Conservation (phyloP, 2,888 invertebrate genomes). For the Salticus scenicus region DNA sequence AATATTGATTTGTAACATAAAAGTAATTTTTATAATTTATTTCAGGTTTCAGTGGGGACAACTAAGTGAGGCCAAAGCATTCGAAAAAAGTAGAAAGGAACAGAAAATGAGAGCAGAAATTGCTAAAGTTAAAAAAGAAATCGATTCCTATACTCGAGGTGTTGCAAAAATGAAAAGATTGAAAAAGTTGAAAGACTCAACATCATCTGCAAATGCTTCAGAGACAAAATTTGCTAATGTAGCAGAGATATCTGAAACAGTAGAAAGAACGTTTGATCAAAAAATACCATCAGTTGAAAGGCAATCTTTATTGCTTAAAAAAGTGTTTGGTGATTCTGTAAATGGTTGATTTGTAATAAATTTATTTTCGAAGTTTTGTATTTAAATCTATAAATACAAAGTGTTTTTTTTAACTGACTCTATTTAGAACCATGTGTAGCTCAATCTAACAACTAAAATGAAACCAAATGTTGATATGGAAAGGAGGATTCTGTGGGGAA, state of each 20-base stretch:
- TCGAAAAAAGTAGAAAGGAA: constrained; percentile 91
- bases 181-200: constrained; percentile 75
- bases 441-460: too few species aligned
- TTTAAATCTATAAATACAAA: too few species aligned
- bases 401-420: too few species aligned
- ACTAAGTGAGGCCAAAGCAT: constrained; percentile 92
- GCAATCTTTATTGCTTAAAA: background rate
- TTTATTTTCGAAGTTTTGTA: background rate
- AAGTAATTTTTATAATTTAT: background rate
- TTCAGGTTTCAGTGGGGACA: constrained; percentile 95
- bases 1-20: too few species aligned
- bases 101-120: constrained; percentile 91
- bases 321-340: background rate
- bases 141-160: constrained; percentile 88
- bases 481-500: too few species aligned
- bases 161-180: constrained; percentile 81
- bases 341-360: background rate
- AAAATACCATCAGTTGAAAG: constrained; percentile 25
- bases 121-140: constrained; percentile 92
- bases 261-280: background rate
- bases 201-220: background rate
- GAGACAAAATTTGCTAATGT: too few species aligned
- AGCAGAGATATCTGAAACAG: background rate
- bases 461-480: too few species aligned
- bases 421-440: too few species aligned